Evolutionary conservation across 2,797 vertebrate species (phyloP).

Genomic region (Melanotaenia pygmaea): DNA sequence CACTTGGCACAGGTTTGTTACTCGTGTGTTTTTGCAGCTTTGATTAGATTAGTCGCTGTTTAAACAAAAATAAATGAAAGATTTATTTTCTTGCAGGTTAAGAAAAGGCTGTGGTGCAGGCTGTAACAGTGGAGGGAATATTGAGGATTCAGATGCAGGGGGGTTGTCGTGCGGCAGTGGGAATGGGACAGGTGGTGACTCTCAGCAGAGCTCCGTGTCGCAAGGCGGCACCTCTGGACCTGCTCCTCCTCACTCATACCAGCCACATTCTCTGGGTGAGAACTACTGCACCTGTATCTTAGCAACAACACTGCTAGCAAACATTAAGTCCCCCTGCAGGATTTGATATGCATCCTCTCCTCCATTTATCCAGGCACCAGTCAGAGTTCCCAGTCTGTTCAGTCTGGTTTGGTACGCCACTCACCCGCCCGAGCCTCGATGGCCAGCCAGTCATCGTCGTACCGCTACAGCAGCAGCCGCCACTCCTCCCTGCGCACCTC

Average conservation of each 20-base stretch:
- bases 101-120: conserved; percentile 98
- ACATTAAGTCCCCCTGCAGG: neutral
- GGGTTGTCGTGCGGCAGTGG: conserved; percentile 90
- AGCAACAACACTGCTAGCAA: neutral
- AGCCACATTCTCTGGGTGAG: conserved; percentile 90
- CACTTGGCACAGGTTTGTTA: conserved; percentile 93
- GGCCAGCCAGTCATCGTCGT: conserved; percentile 95
- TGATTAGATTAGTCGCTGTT: neutral
- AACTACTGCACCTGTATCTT: neutral
- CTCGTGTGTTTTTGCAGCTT: neutral
- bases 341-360: neutral
- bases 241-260: conserved; percentile 85
- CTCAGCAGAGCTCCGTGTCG: conserved; percentile 88
- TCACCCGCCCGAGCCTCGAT: conserved; percentile 95
- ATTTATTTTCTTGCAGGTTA: conserved; percentile 78
- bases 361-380: conserved; percentile 86
- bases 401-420: conserved; percentile 92
- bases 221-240: conserved; percentile 87
- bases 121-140: conserved; percentile 98
- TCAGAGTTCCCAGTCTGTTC: conserved; percentile 96
- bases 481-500: conserved; percentile 96
- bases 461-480: conserved; percentile 94
- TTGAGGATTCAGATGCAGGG: conserved; percentile 93
- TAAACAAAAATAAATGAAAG: too few relatives aligned
- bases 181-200: conserved; percentile 84